Evolutionary conservation across 2,113 vertebrate genomes (phyloP).

Genomic region (Leptobrachium ailaonicum): DNA sequence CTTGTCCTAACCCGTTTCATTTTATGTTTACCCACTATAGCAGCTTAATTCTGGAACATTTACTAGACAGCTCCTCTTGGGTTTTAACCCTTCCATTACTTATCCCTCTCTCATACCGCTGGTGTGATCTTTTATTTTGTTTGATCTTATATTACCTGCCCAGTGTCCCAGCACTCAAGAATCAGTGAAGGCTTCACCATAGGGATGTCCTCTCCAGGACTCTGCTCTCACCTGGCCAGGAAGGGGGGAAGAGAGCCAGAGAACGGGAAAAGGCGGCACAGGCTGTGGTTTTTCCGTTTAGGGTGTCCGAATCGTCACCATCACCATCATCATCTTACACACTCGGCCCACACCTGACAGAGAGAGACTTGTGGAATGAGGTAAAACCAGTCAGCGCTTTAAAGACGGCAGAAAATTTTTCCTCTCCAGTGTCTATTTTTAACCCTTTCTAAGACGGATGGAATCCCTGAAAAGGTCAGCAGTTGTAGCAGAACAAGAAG

Average conservation of each 20-base stretch:
- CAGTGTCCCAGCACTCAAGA: neutral
- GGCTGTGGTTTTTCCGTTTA: constrained; percentile 14
- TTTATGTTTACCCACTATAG: neutral
- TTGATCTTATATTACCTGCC: neutral
- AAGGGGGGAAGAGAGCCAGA: neutral
- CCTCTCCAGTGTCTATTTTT: constrained; percentile 46
- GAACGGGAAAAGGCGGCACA: neutral
- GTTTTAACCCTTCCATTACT: neutral
- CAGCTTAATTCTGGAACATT: neutral
- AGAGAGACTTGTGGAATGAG: constrained; percentile 40
- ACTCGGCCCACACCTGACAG: constrained; percentile 36
- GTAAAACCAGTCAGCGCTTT: constrained; percentile 44
- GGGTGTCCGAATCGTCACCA: constrained; percentile 39
- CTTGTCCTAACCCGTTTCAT: neutral
- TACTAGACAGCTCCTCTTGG: neutral
- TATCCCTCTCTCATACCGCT: neutral
- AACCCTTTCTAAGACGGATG: constrained; percentile 41
- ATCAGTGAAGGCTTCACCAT: neutral
- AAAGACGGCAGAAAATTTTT: constrained; percentile 27
- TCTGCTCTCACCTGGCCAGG: constrained; percentile 10
- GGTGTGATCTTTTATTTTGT: neutral
- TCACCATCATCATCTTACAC: neutral
- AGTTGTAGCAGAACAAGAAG: constrained; percentile 38
- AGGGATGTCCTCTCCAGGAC: neutral
- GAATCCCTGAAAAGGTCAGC: constrained; percentile 46